These are phyloP conservation scores for Aleiodes alternator DNA, from an alignment of 2,888 invertebrate genomes.

Conservation along the genomic window DNA sequence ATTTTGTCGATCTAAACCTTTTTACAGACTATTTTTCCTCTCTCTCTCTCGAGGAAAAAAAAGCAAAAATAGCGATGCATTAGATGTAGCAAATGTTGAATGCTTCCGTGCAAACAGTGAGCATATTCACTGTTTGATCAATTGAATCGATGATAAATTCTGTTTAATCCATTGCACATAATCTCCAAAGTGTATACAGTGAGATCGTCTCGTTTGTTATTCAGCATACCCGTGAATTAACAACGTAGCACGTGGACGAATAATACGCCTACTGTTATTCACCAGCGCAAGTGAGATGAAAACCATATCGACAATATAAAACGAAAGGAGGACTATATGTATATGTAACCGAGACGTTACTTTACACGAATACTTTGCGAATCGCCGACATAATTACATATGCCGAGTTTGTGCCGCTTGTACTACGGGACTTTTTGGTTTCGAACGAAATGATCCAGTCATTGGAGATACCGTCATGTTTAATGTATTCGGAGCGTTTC, in stretches of 20 bases:
- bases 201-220: conserved; percentile 40
- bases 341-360: conserved; percentile 45
- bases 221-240: conserved; percentile 44
- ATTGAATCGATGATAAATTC: conserved; percentile 36
- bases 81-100: conserved; percentile 21
- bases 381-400: conserved; percentile 62
- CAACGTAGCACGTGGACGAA: conserved; percentile 40
- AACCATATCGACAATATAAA: conserved; percentile 20
- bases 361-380: conserved; percentile 55
- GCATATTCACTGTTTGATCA: conserved; percentile 32
- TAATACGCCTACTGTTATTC: conserved; percentile 42
- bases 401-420: conserved; percentile 57
- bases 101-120: conserved; percentile 26
- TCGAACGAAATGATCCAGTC: conserved; percentile 64
- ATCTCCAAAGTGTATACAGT: conserved; percentile 28
- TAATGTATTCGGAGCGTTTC: conserved; percentile 67
- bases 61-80: not conserved
- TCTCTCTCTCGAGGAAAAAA: too few relatives aligned
- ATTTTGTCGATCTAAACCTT: not conserved
- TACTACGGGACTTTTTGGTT: conserved; percentile 56
- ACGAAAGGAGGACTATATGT: conserved; percentile 12
- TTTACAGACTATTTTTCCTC: not conserved
- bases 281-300: conserved; percentile 32
- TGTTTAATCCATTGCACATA: conserved; percentile 15
- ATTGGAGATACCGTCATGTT: conserved; percentile 63